These are phyloP conservation scores for Enteromius thamalakanensis DNA, from an alignment of 2,797 vertebrate species.

Conservation along the genomic window DNA sequence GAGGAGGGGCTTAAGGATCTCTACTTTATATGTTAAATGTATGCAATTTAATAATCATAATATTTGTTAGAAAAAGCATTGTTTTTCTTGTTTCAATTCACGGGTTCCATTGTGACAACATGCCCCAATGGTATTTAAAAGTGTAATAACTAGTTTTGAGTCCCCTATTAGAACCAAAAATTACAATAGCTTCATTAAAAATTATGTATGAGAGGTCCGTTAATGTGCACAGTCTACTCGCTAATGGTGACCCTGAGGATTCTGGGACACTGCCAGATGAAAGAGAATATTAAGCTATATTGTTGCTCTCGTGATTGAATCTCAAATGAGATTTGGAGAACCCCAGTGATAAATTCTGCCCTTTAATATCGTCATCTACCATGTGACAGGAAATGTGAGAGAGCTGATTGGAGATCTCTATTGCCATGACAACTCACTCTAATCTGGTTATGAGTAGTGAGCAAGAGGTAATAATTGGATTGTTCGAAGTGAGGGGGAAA, in stretches of 20 bases:
- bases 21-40: neutral
- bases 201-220: constrained; percentile 11
- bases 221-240: neutral
- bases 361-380: constrained; percentile 45
- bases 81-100: neutral
- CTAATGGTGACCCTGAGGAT: constrained; percentile 33
- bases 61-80: neutral
- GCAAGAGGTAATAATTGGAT: constrained; percentile 46
- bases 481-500: constrained; percentile 41
- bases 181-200: constrained; percentile 27
- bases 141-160: neutral
- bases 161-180: neutral
- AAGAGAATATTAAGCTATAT: constrained; percentile 41
- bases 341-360: constrained; percentile 28
- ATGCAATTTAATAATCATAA: neutral
- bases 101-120: neutral
- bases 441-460: constrained; percentile 46
- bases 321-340: constrained; percentile 39
- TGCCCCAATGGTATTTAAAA: neutral
- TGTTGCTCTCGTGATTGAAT: constrained; percentile 44
- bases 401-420: constrained; percentile 31
- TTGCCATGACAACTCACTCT: constrained; percentile 42
- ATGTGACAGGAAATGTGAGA: constrained; percentile 33
- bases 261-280: constrained; percentile 8
- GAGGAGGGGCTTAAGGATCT: neutral